phyloP scores from a whole-genome alignment of 2,113 vertebrate species.

The Pseudorhombus dupliciocellatus region DNA sequence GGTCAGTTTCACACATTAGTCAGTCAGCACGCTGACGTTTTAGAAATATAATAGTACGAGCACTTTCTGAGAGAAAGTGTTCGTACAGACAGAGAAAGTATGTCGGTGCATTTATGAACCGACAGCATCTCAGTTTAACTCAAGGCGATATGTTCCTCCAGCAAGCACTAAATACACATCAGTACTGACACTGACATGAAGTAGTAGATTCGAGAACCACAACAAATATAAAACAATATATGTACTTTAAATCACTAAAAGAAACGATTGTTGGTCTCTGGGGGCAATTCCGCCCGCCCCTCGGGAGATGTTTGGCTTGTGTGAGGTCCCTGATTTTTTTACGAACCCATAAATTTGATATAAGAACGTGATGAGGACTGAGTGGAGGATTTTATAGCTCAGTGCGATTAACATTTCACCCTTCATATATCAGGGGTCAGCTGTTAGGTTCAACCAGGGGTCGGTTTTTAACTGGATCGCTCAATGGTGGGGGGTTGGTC shows the following conservation, averaged over 20 bases:
- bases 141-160: too few relatives aligned
- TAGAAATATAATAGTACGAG: background rate
- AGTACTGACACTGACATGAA: too few relatives aligned
- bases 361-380: background rate
- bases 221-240: too few relatives aligned
- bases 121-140: background rate
- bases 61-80: too few relatives aligned
- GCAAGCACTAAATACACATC: too few relatives aligned
- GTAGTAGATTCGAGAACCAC: too few relatives aligned
- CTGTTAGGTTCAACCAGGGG: background rate
- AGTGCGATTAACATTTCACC: background rate
- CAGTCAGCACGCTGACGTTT: too few relatives aligned
- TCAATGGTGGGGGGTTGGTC: background rate
- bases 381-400: background rate
- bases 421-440: background rate
- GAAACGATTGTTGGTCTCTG: too few relatives aligned
- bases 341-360: background rate
- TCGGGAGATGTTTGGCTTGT: background rate
- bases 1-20: background rate
- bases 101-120: background rate
- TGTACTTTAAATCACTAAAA: too few relatives aligned
- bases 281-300: background rate
- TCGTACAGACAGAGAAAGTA: background rate
- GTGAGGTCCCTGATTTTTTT: background rate
- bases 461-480: background rate